These are phyloP conservation scores for Neostethus bicornis DNA, from an alignment of 2,797 vertebrate species.

Conservation along the genomic window DNA sequence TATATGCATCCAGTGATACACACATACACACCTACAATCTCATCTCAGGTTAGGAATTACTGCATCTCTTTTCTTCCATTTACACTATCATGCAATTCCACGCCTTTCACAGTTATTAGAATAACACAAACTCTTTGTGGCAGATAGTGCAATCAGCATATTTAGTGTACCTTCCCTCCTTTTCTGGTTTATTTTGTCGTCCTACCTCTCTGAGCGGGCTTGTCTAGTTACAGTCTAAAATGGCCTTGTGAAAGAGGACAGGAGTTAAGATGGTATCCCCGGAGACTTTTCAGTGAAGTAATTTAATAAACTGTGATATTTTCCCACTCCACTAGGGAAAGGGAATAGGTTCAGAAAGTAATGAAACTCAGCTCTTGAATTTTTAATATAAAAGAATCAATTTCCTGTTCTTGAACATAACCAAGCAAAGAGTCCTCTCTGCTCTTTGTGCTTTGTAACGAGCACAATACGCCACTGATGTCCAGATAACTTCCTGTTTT, in stretches of 20 bases:
- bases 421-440: slow-evolving; percentile 47
- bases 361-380: slow-evolving; percentile 78
- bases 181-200: slow-evolving; percentile 34
- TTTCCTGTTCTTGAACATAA: slow-evolving; percentile 74
- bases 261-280: slow-evolving; percentile 76
- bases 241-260: slow-evolving; percentile 69
- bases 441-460: slow-evolving; percentile 52
- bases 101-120: slow-evolving; percentile 48
- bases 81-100: slow-evolving; percentile 40
- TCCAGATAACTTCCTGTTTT: slow-evolving; percentile 19
- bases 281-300: slow-evolving; percentile 76
- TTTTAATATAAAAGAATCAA: slow-evolving; percentile 80
- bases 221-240: slow-evolving; percentile 77
- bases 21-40: slow-evolving; percentile 3
- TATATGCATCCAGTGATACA: background rate
- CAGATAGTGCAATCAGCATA: slow-evolving; percentile 56
- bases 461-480: slow-evolving; percentile 42
- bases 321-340: slow-evolving; percentile 69
- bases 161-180: slow-evolving; percentile 43
- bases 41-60: slow-evolving; percentile 24
- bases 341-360: slow-evolving; percentile 74
- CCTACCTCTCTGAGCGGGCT: slow-evolving; percentile 65
- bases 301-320: slow-evolving; percentile 82
- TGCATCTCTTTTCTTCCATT: slow-evolving; percentile 28
- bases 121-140: slow-evolving; percentile 53